phyloP scores from a whole-genome alignment of 2,888 invertebrate species.

The Drosophila mulleri region DNA sequence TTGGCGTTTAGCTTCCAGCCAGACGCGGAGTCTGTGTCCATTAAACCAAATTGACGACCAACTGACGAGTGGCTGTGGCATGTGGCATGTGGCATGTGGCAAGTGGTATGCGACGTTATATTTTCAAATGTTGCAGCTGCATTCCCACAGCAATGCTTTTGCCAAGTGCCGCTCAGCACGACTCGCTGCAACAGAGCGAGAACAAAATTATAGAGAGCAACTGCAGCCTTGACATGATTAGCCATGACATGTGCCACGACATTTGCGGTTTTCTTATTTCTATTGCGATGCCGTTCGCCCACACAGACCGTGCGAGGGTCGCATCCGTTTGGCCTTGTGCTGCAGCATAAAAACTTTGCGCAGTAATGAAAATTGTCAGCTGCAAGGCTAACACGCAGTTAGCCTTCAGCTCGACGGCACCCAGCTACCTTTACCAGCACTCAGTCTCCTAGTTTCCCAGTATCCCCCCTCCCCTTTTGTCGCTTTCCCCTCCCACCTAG shows the following conservation, averaged over 20 bases:
- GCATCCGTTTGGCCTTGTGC: conserved; percentile 37
- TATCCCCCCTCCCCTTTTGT: not conserved
- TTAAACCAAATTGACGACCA: conserved; percentile 37
- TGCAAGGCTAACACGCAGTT: conserved; percentile 40
- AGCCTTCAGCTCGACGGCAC: conserved; percentile 11
- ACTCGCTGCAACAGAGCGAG: not conserved
- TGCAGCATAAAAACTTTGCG: conserved; percentile 20
- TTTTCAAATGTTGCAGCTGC: conserved; percentile 15
- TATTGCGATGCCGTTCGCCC: not conserved
- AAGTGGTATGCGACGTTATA: not conserved
- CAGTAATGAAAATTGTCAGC: conserved; percentile 44
- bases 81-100: conserved; percentile 1
- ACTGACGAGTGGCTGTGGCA: conserved; percentile 9
- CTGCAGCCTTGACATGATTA: conserved; percentile 71
- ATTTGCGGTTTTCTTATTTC: conserved; percentile 19
- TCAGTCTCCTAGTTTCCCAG: too few species aligned
- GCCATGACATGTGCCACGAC: conserved; percentile 45
- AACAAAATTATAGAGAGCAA: not conserved
- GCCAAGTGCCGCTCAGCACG: too few species aligned
- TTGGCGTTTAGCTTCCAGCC: conserved; percentile 32
- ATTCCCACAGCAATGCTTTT: conserved; percentile 1
- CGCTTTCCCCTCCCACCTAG: not conserved
- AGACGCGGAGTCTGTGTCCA: conserved; percentile 16
- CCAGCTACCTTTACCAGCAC: not conserved
- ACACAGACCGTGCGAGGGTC: conserved; percentile 18